Base-by-base conservation (phyloP, 2,797 vertebrate genomes). In the Naso thynnoides region DNA sequence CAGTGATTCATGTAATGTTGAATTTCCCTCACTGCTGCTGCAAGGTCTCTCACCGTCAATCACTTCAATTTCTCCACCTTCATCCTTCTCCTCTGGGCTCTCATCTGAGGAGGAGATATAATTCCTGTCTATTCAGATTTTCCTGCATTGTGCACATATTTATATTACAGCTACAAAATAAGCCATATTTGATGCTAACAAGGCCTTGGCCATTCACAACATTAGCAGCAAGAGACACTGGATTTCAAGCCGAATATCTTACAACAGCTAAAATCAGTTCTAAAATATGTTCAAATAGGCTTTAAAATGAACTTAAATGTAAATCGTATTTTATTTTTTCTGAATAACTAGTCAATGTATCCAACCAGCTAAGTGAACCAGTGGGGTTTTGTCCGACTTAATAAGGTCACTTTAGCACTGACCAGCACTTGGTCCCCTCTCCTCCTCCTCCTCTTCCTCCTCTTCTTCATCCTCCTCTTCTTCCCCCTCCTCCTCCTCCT, bases 31-130 rank as follows among this genome's bases (percentile, higher is more conserved):
- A 27, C 64, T 71, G 53, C 73, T 70, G 74, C 72, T 45, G 26
- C 70, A 56, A 78, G 50, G 64, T 33, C 39, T 81, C 90, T 93
- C 91, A 93, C 93, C 92, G 65, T 94, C 93, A 59, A 94, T 94
- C 77, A 93, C 89, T 33, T 33, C 33, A 76, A 93, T 93, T 83
- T 93, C 91, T 85, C 90, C 91, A 59, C 79, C 80, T 50, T 76
- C 90, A 23, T 86, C 90, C 39, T 91, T 89, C 68, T 88, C 89
- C 78, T 85, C 91, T 67, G 86, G 85, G 74, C 91, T 94, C 71
- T 93, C 92, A 89, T 91, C 93, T 93, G 83, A 84, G 72, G 87
- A 81, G 78, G 70, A 90, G 42, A 91, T 68, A 85, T 82, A n/a
- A n/a, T 81, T 82, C 36, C 80, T 78, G 69, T 85, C 83, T 82